These are phyloP conservation scores for Lordiphosa fenestrarum DNA, from an alignment of 2,888 invertebrate species.

Conservation along the genomic window DNA sequence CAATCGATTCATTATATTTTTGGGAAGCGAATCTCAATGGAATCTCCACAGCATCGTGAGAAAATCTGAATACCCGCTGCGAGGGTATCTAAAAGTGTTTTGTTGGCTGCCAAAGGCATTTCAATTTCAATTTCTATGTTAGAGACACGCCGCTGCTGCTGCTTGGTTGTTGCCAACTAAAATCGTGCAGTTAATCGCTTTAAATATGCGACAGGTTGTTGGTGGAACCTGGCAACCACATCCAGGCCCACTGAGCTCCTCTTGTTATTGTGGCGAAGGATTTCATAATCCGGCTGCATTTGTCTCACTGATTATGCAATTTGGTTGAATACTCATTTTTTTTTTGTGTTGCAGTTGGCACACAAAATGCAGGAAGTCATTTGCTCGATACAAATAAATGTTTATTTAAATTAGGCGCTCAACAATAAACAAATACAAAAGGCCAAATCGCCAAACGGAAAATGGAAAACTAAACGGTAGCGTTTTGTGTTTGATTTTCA, in stretches of 20 bases:
- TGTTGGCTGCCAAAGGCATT: conserved; percentile 68
- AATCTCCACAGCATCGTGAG: too few relatives aligned
- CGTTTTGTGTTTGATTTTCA: conserved; percentile 58
- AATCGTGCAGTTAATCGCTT: conserved; percentile 71
- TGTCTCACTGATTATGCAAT: conserved; percentile 68
- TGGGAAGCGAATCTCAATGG: too few relatives aligned
- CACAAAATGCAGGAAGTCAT: conserved; percentile 71
- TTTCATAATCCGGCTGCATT: conserved; percentile 65
- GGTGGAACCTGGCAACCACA: conserved; percentile 46
- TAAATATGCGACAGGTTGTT: conserved; percentile 69
- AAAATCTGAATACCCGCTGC: too few relatives aligned
- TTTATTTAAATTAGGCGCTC: conserved; percentile 68
- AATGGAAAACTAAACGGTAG: conserved; percentile 49
- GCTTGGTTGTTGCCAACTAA: conserved; percentile 36
- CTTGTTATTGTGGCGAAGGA: conserved; percentile 55
- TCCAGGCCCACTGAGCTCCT: conserved; percentile 29
- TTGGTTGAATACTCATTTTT: conserved; percentile 26
- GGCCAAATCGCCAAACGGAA: conserved; percentile 13
- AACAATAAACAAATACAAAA: conserved; percentile 52
- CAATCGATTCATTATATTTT: too few relatives aligned
- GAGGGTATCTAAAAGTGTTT: conserved; percentile 42
- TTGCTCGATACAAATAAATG: conserved; percentile 70
- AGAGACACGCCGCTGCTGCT: conserved; percentile 32
- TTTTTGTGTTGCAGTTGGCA: conserved; percentile 11
- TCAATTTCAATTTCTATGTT: conserved; percentile 66